Base-by-base conservation (phyloP, 64 coral and sea anemone species). In the Montipora foliosa region DNA sequence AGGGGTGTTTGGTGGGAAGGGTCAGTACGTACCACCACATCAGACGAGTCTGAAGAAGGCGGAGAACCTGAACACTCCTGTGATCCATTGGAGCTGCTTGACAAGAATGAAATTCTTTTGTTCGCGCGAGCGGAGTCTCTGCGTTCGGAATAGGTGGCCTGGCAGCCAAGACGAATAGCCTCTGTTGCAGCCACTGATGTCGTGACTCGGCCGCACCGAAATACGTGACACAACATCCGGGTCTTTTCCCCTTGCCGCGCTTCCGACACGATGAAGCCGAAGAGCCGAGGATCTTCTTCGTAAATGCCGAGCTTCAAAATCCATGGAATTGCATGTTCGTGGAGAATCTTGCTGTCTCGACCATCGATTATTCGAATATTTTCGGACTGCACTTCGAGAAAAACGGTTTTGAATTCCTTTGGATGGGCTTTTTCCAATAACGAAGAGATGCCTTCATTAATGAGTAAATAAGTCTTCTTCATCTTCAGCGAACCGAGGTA, bases 171-270 rank as follows among this genome's bases (percentile, higher is more conserved):
- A 47, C 97, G 67, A 47, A 98, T 84, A 6, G 94, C 87, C 76
- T 98, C 97, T 2, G 89, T 91, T 78, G 90, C 94, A 59, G 94
- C 87, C 12, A 93, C 94, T 3, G 94, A 91, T 74, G 85, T 84
- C n/a, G 91, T 94, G 47, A 95, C 85, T 47, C 97, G 97, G 53
- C 94, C 85, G 74, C 97, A 98, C 1, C 97, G 94, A 77, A 98
- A 98, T n/a, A 92, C 97, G 92, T 98, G 94, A 96, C 97, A 98
- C 15, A 77, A 94, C 92, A 95, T 96, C 59, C 83, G 48, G 49
- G 97, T 96, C 74, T 96, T 98, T 83, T 95, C 92, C 7, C 97
- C 97, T 80, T 98, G 97, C 29, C 88, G 87, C 17, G 97, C 97
- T 75, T 98, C 92, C 24, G 94, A 79, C 59, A 95, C 94, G 21